These are phyloP conservation scores for Syndactyla subalaris DNA, from an alignment of 2,797 vertebrate genomes.

Conservation along the genomic window DNA sequence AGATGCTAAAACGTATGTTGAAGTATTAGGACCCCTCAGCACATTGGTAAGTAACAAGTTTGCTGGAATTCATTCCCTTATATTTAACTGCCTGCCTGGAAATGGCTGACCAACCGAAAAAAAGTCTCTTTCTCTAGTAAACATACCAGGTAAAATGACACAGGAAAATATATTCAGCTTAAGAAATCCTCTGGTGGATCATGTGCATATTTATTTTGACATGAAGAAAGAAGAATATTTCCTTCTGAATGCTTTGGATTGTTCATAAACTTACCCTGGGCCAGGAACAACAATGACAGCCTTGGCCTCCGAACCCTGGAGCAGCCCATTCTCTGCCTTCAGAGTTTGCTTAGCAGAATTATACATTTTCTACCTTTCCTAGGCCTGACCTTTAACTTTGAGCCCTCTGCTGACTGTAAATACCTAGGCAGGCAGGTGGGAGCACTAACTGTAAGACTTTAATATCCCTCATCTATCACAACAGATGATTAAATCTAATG, in stretches of 20 bases:
- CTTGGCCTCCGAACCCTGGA: neutral
- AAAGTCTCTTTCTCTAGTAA: neutral
- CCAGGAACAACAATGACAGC: constrained; percentile 3
- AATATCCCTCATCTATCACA: constrained; percentile 4
- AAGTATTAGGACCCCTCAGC: neutral
- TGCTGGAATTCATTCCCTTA: neutral
- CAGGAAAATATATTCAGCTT: neutral
- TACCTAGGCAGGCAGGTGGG: neutral
- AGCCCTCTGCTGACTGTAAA: neutral
- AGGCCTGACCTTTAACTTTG: neutral
- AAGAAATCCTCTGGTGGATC: neutral
- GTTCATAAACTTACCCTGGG: neutral
- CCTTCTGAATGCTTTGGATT: neutral
- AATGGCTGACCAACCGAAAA: neutral
- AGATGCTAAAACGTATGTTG: constrained; percentile 20
- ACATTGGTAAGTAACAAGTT: neutral
- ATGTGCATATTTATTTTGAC: neutral
- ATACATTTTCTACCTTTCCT: neutral
- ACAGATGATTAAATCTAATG: neutral
- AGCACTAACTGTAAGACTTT: neutral
- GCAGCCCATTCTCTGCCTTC: neutral
- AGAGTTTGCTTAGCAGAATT: neutral
- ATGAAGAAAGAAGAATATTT: constrained; percentile 13
- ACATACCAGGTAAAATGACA: neutral
- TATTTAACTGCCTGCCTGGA: neutral